Percentiles rank a stretch among this genome's conserved stretches.
Conservation (phyloP, 2,113 vertebrate genomes). For the Gracilinanus agilis region DNA sequence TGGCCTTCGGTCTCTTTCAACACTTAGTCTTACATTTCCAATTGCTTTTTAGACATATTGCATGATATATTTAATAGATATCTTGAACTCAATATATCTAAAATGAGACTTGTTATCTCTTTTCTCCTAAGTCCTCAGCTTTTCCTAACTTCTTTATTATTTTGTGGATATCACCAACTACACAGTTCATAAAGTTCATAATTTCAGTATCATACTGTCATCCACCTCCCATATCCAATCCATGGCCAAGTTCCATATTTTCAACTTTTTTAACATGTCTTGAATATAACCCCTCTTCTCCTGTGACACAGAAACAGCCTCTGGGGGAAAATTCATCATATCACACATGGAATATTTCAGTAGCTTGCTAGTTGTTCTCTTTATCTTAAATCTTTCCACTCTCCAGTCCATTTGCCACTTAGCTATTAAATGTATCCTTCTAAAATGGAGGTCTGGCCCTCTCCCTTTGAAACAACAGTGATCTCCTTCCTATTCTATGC, state of each 20-base stretch:
- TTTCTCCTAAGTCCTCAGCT: accelerated
- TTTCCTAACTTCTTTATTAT: no score
- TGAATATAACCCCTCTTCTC: no score
- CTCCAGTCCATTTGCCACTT: background rate
- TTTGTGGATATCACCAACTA: no score
- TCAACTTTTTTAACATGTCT: no score
- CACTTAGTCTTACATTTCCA: background rate
- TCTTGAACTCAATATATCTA: background rate
- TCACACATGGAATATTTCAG: no score
- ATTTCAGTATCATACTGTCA: no score
- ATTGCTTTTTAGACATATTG: background rate
- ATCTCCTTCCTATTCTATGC: background rate
- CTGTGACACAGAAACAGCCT: no score
- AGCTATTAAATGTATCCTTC: background rate
- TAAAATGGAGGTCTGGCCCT: background rate
- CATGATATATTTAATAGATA: background rate
- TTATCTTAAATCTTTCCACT: background rate
- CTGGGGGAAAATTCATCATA: no score
- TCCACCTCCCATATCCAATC: no score
- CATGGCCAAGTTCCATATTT: no score
- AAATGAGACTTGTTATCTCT: background rate
- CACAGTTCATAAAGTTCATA: no score
- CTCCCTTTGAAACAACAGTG: background rate
- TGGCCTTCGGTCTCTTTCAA: background rate
- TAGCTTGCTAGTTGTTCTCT: no score